Evolutionary conservation across 2,888 invertebrate genomes (phyloP).

Genomic region (Nemoura dubitans): DNA sequence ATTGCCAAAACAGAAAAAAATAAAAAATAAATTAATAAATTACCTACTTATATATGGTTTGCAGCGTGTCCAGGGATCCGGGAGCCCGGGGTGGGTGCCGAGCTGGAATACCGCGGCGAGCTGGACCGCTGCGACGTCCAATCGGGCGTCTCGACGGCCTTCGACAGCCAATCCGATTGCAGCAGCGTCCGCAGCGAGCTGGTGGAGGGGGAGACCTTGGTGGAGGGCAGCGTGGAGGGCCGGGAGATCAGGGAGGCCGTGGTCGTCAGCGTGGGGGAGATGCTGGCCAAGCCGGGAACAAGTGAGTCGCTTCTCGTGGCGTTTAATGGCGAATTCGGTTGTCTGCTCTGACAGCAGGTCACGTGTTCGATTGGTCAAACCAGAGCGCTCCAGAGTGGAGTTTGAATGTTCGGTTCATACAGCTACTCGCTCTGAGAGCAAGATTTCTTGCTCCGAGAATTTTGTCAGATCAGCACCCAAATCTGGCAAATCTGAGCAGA

Average conservation of each 20-base stretch:
- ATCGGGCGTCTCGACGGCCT: not conserved
- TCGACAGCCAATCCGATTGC: not conserved
- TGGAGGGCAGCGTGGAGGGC: not conserved
- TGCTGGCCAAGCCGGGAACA: not conserved
- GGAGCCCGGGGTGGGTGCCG: slow-evolving; percentile 82
- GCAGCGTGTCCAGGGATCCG: slow-evolving; percentile 55
- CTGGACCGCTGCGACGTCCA: slow-evolving; percentile 13
- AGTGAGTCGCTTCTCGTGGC: not conserved
- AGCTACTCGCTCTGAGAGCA: no score
- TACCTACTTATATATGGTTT: not conserved
- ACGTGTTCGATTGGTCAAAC: no score
- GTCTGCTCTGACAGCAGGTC: no score
- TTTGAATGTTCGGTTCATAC: no score
- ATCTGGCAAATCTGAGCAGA: no score
- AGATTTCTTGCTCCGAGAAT: no score
- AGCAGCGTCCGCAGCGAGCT: not conserved
- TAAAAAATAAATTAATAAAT: no score
- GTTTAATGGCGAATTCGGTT: no score
- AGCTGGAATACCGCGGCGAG: slow-evolving; percentile 60
- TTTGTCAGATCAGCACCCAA: no score
- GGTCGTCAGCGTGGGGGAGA: not conserved
- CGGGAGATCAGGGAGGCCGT: not conserved
- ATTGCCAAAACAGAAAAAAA: no score
- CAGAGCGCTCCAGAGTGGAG: no score
- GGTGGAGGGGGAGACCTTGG: not conserved